Base-by-base conservation (phyloP, 2,888 invertebrate species). In the Lucinisca nassula region DNA sequence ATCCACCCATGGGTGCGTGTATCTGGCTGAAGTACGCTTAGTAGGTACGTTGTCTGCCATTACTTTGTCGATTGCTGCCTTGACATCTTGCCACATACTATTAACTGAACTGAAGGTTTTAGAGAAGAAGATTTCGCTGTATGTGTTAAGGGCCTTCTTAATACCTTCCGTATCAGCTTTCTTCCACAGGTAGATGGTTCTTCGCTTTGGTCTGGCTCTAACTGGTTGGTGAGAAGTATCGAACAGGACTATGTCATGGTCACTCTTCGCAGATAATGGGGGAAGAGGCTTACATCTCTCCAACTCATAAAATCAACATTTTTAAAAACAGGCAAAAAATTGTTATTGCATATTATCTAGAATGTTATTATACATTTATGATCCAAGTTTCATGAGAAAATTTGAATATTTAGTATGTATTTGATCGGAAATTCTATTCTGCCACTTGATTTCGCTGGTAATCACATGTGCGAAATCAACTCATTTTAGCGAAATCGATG, bases 191-290 rank as follows among this genome's bases (percentile, higher is more conserved):
- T 35, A 82, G 17, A 87, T 89, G 10, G 72, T 87, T 32, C 87
- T 37, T 27, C 82, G 51, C n/a, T 14, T 35, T 14, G 82, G 89
- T 80, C 81, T 77, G 4, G 79, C 8, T n/a, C 85, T 58, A 38
- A 37, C 35, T 27, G 80, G 24, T 58, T 72, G 30, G 8, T 77
- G 35, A 2, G 82, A 17, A 27, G 40, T 73, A 35, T 89, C 84
- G 40, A 67, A 82, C 8, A 87, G 78, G 10, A 89, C 82, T 17
- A 87, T 84, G 40, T 89, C 87, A 49, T 85, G 80, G 72, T 88
- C 87, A 70, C 84, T 84, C 21, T 82, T 84, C 21, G 14, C 70
- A 2, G 79, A 79, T n/a, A 14, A 86, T 86, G 84, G 76, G 10
- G 86, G 87, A 27, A 84, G 17, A 0, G 86, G 81, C 61, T 85